phyloP scores from a whole-genome alignment of 2,797 vertebrate species.

The Erpetoichthys calabaricus region DNA sequence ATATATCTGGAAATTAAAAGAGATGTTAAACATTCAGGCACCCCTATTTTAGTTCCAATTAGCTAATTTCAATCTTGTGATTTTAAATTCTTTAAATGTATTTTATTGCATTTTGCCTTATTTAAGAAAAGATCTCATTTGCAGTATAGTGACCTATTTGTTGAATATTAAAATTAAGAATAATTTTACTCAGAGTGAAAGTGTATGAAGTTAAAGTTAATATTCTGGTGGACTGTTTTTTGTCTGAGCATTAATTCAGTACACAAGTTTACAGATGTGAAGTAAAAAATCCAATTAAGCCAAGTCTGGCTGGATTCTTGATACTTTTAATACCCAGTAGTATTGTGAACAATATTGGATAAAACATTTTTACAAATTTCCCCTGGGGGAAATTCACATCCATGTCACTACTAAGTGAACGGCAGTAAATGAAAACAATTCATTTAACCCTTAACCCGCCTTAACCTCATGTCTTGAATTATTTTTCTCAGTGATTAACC shows the following conservation, averaged over 20 bases:
- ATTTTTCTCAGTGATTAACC: background rate
- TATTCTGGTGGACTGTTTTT: background rate
- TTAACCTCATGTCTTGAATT: conserved; percentile 1
- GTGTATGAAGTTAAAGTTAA: too few species aligned
- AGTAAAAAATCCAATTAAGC: conserved; percentile 4
- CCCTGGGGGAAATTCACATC: background rate
- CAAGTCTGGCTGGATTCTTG: conserved; percentile 3
- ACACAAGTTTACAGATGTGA: background rate
- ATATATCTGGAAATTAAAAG: too few species aligned
- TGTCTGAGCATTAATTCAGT: conserved; percentile 1
- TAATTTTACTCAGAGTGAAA: too few species aligned
- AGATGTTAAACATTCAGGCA: too few species aligned
- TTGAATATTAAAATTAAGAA: too few species aligned
- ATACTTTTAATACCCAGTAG: conserved; percentile 2
- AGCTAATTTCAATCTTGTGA: too few species aligned
- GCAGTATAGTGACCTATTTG: too few species aligned
- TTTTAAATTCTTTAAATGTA: too few species aligned
- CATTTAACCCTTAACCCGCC: background rate
- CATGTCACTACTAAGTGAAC: background rate
- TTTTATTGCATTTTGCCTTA: too few species aligned
- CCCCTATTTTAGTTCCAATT: too few species aligned
- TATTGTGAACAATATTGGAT: background rate
- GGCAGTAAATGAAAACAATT: conserved; percentile 5
- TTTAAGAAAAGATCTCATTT: too few species aligned
- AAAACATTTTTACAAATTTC: conserved; percentile 1